These are phyloP conservation scores for Tachina grossa DNA, from an alignment of 2,888 invertebrate genomes.

Conservation along the genomic window DNA sequence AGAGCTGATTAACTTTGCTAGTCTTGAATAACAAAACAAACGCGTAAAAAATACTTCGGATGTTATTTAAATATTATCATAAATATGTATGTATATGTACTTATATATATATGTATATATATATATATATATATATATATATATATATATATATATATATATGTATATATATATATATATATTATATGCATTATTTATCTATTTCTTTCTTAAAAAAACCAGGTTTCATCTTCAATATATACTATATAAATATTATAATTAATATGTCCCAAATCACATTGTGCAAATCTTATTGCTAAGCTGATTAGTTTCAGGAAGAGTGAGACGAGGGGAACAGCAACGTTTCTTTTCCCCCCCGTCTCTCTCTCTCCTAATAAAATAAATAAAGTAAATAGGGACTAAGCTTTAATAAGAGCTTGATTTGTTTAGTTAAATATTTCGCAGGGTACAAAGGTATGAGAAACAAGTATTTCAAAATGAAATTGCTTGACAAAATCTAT, in stretches of 20 bases:
- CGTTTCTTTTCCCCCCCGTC: too few relatives aligned
- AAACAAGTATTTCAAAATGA: background rate
- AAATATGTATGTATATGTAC: background rate
- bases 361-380: too few relatives aligned
- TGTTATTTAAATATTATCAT: background rate
- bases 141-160: too few relatives aligned
- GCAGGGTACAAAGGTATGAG: background rate
- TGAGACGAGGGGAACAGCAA: too few relatives aligned
- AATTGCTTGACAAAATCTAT: background rate
- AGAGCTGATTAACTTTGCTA: background rate
- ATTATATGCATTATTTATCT: background rate
- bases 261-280: too few relatives aligned
- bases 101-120: too few relatives aligned
- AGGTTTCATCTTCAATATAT: background rate
- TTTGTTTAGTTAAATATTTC: conserved; percentile 1
- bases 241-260: too few relatives aligned
- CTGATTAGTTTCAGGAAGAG: too few relatives aligned
- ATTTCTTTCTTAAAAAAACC: background rate
- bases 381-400: too few relatives aligned
- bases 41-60: background rate
- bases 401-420: background rate
- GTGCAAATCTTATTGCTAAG: too few relatives aligned
- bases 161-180: background rate
- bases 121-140: too few relatives aligned
- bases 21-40: background rate